phyloP scores from a whole-genome alignment of 1,140 invertebrate genomes.

The Drosophila saltans region DNA sequence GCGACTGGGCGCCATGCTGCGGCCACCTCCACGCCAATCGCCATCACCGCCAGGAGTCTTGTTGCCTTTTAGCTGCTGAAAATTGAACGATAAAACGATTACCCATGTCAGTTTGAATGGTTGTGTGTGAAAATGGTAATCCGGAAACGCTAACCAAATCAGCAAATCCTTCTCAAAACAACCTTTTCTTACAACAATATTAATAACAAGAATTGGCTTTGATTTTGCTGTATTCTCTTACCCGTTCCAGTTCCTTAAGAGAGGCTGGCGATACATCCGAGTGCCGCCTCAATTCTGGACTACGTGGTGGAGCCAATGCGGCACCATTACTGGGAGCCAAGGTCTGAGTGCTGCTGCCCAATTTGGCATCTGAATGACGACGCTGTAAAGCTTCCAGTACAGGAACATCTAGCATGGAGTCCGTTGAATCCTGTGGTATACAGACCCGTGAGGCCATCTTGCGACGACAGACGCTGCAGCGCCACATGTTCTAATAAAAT shows the following conservation, averaged over 20 bases:
- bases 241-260: slow-evolving; percentile 92
- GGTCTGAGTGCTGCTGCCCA: slow-evolving; percentile 85
- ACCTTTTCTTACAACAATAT: no score
- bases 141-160: no score
- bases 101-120: no score
- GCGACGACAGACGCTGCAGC: slow-evolving; percentile 91
- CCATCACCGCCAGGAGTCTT: slow-evolving; percentile 50
- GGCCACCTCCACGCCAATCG: slow-evolving; percentile 82
- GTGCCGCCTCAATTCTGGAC: slow-evolving; percentile 90
- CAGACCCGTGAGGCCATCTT: slow-evolving; percentile 89
- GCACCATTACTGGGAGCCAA: slow-evolving; percentile 83
- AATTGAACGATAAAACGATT: not conserved
- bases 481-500: slow-evolving; percentile 87
- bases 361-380: slow-evolving; percentile 90
- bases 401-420: slow-evolving; percentile 91
- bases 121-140: no score
- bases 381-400: slow-evolving; percentile 89
- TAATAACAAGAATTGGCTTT: not conserved
- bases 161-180: no score
- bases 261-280: slow-evolving; percentile 93
- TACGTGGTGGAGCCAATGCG: slow-evolving; percentile 89
- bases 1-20: slow-evolving; percentile 84
- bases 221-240: slow-evolving; percentile 78
- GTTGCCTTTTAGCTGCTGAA: slow-evolving; percentile 7
- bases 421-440: slow-evolving; percentile 90